These are phyloP conservation scores for Anolis sagrei DNA, from an alignment of 2,113 vertebrate genomes.

Conservation along the genomic window DNA sequence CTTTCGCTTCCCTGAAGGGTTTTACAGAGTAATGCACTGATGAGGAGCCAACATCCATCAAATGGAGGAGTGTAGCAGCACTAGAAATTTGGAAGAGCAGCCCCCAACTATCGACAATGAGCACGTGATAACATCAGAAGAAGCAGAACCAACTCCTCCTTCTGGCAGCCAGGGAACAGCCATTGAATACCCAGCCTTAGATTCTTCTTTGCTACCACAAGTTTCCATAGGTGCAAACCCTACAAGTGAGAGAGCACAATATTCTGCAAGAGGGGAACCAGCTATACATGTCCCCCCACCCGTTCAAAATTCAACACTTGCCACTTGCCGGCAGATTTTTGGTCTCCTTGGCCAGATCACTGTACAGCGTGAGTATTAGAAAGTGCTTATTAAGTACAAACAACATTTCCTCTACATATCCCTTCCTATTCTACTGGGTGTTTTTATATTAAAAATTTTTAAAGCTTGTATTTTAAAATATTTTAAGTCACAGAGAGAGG, in stretches of 20 bases:
- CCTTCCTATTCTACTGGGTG: neutral
- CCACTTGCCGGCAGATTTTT: conserved; percentile 30
- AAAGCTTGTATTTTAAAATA: no score
- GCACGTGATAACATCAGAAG: neutral
- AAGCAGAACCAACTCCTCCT: neutral
- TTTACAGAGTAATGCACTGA: neutral
- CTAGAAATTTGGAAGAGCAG: neutral
- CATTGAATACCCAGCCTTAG: neutral
- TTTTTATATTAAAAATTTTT: neutral
- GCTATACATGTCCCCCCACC: conserved; percentile 16
- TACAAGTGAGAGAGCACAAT: neutral
- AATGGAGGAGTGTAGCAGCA: conserved; percentile 12
- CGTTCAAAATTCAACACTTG: conserved; percentile 14
- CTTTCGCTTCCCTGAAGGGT: conserved; percentile 12
- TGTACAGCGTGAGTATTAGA: conserved; percentile 26
- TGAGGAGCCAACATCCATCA: neutral
- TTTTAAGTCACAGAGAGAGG: neutral
- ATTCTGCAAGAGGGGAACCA: conserved; percentile 34
- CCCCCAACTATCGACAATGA: neutral
- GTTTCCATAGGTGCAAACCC: neutral
- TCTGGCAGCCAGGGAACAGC: neutral
- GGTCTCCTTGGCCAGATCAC: conserved; percentile 23
- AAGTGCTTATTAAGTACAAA: neutral
- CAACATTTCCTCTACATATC: neutral
- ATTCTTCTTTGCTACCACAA: conserved; percentile 13